These are phyloP conservation scores for Keiferia lycopersicella DNA, from an alignment of 2,888 invertebrate species.

Conservation along the genomic window DNA sequence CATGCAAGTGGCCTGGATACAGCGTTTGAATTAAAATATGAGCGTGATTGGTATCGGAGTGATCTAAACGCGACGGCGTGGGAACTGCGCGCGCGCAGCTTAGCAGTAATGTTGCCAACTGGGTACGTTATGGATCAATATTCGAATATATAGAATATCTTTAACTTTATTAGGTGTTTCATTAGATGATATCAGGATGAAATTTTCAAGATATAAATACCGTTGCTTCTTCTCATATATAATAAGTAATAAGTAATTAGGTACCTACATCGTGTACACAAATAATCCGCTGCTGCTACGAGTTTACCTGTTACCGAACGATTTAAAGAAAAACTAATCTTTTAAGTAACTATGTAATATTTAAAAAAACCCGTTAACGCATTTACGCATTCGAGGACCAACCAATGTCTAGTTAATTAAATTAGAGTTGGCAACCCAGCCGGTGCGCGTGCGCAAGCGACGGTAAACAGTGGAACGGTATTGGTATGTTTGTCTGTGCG, in stretches of 20 bases:
- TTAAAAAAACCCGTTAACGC: neutral
- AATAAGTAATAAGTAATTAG: no score
- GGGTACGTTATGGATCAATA: neutral
- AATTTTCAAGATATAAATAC: no score
- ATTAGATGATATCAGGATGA: no score
- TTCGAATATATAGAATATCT: neutral
- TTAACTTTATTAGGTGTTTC: no score
- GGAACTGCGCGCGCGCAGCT: constrained; percentile 17
- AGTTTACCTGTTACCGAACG: no score
- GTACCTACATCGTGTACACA: no score
- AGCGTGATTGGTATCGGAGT: constrained; percentile 21
- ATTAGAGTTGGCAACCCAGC: constrained; percentile 6
- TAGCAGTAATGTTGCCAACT: neutral
- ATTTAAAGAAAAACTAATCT: no score
- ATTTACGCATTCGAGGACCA: neutral
- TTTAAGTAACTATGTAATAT: no score
- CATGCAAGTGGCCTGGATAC: constrained; percentile 10
- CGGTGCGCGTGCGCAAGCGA: constrained; percentile 12
- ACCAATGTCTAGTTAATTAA: neutral
- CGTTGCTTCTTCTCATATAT: no score
- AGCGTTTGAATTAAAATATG: constrained; percentile 19
- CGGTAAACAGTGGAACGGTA: constrained; percentile 25
- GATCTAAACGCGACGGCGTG: constrained; percentile 22
- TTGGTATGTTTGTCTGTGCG: constrained; percentile 19
- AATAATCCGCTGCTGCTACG: no score